Conservation (phyloP, 2,797 vertebrate genomes). For the Aulostomus chinensis region DNA sequence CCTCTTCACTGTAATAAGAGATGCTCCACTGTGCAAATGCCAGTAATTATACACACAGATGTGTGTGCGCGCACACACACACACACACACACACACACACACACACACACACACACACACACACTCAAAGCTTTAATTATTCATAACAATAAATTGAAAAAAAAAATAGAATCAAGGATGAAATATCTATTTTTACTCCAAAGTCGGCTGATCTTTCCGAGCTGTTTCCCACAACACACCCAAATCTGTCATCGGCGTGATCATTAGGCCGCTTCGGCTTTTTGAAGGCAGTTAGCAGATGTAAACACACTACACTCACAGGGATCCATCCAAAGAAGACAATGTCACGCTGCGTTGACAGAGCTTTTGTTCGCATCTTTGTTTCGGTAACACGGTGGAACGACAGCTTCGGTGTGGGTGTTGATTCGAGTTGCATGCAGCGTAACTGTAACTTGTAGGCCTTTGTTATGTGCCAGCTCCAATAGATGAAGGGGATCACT, state of each 20-base stretch:
- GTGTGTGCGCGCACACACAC: not conserved
- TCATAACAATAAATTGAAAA: conserved; percentile 28
- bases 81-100: too few species aligned
- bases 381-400: conserved; percentile 27
- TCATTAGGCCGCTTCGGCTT: conserved; percentile 39
- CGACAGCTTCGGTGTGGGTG: conserved; percentile 29
- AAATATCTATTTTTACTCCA: conserved; percentile 60
- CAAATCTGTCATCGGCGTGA: conserved; percentile 50
- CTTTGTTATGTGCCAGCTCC: conserved; percentile 64
- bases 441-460: conserved; percentile 46
- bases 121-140: conserved; percentile 51
- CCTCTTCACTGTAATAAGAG: conserved; percentile 64
- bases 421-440: conserved; percentile 28
- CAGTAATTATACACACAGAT: conserved; percentile 63
- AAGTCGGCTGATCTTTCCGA: conserved; percentile 45
- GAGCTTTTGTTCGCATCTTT: conserved; percentile 54
- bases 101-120: conserved; percentile 9
- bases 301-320: conserved; percentile 48
- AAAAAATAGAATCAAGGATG: conserved; percentile 46
- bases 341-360: conserved; percentile 49
- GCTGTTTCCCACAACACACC: conserved; percentile 35
- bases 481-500: conserved; percentile 48
- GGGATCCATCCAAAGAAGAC: conserved; percentile 50
- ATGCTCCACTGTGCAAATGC: conserved; percentile 52
- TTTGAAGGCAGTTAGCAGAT: conserved; percentile 45